Evolutionary conservation across 2,797 vertebrate genomes (phyloP).

Genomic region (Spinibarbus caldwelli): DNA sequence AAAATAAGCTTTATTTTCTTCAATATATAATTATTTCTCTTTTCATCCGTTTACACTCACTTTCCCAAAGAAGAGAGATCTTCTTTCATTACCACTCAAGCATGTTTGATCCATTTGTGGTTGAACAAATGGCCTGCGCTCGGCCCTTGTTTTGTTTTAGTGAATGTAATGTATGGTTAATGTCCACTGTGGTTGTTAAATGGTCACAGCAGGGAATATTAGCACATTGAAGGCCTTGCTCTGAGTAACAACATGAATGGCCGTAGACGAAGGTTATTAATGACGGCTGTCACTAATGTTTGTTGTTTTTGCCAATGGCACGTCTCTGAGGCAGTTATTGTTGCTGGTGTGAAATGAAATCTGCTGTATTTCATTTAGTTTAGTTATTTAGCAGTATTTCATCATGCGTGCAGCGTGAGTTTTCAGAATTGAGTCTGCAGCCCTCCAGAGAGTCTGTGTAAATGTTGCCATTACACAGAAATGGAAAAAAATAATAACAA

Average conservation of each 20-base stretch:
- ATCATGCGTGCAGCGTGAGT: not conserved
- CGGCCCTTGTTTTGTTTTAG: constrained; percentile 50
- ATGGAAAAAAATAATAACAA: not conserved
- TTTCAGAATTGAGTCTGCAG: constrained; percentile 3
- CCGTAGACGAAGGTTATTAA: constrained; percentile 40
- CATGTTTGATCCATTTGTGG: constrained; percentile 69
- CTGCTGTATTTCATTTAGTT: constrained; percentile 20
- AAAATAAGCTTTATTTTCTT: not conserved
- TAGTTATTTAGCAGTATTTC: too few relatives aligned
- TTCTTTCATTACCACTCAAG: constrained; percentile 60
- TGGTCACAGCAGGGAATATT: constrained; percentile 65
- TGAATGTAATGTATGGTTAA: constrained; percentile 68
- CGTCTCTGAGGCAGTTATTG: constrained; percentile 10
- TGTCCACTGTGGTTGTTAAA: constrained; percentile 67
- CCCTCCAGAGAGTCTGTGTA: constrained; percentile 34
- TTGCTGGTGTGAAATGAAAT: constrained; percentile 34
- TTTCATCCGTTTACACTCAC: not conserved
- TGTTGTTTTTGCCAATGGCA: constrained; percentile 40
- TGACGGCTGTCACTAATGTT: constrained; percentile 19
- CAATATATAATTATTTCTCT: not conserved
- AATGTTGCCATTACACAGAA: constrained; percentile 42
- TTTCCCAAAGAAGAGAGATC: not conserved
- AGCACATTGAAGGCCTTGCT: constrained; percentile 61
- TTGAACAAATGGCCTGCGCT: constrained; percentile 10
- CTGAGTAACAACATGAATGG: not conserved